Evolutionary conservation across 2,797 vertebrate species (phyloP), one percentile per base, ranked within the genome.

Genomic region (Manis pentadactyla): DNA sequence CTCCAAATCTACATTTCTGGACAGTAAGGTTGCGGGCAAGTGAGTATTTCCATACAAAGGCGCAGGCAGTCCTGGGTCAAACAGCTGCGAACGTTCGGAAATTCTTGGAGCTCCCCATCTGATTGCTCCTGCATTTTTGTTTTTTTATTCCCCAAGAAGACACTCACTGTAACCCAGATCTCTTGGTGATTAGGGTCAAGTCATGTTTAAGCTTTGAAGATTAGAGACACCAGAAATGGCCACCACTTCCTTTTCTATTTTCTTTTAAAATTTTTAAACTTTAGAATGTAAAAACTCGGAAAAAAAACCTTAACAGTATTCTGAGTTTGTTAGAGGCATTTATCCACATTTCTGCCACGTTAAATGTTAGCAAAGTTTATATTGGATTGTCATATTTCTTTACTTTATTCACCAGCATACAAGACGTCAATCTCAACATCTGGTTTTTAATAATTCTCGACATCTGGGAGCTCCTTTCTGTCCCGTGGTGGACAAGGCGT

Each of bases 361-460:
- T 98, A 98, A 98, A 97, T 98, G 98, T 98, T 98, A 98, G 96
- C 98, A 97, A 57, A 98, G 98, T 99, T 99, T 98, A 98, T 98
- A 97, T 97, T 97, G 97, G 97, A 97, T 96, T 99, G 98, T 98
- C 98, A 98, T 98, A 98, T 98, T 98, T 98, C 98, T 98, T 99
- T 98, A 98, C 97, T 98, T 98, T 98, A 98, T 98, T 98, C 97
- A 94, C 94, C 96, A 97, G 97, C 98, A 86, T 98, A 98, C 87
- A 97, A 98, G 98, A 98, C 88, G 97, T 98, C 96, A 97, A 98
- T 98, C 98, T 98, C 97, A 98, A 98, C 98, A 99, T 99, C 98
- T 99, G 98, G 98, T 98, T 98, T 98, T 98, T 98, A 98, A 99
- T 99, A 99, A 98, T 98, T 97, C 98, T 98, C 98, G 98, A 98